Percentiles rank a stretch among this genome's conserved stretches.
Evolutionary conservation across 2,888 invertebrate species (phyloP).

Genomic region (Eulithis prunata): DNA sequence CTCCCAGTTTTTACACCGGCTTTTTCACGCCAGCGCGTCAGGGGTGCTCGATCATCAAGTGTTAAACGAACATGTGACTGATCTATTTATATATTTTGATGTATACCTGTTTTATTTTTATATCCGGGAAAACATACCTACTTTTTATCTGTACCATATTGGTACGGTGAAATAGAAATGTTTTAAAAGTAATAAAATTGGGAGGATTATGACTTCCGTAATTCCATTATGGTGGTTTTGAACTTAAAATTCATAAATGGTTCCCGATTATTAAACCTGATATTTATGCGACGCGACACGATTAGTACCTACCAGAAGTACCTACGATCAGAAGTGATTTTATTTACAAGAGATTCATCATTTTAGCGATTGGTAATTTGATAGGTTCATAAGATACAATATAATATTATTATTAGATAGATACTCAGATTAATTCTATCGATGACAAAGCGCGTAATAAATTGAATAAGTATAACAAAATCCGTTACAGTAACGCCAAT

Average conservation of each 20-base stretch:
- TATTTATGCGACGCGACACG: too few relatives aligned
- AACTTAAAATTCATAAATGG: too few relatives aligned
- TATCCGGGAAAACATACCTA: neutral
- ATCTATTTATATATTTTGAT: slow-evolving; percentile 37
- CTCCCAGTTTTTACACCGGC: slow-evolving; percentile 69
- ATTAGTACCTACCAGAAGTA: too few relatives aligned
- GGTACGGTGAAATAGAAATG: too few relatives aligned
- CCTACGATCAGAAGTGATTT: too few relatives aligned
- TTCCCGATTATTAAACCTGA: too few relatives aligned
- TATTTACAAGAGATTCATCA: too few relatives aligned
- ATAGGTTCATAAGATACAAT: neutral
- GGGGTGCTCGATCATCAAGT: slow-evolving; percentile 66
- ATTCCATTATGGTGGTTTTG: too few relatives aligned
- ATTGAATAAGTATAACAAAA: slow-evolving; percentile 69
- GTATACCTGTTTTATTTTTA: slow-evolving; percentile 31
- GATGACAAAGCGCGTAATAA: slow-evolving; percentile 55
- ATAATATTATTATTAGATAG: too few relatives aligned
- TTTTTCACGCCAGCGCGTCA: slow-evolving; percentile 67
- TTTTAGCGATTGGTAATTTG: neutral
- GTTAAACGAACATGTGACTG: slow-evolving; percentile 64
- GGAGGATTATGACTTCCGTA: too few relatives aligned
- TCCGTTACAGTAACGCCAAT: slow-evolving; percentile 73
- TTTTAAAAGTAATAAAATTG: too few relatives aligned
- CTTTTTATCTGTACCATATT: too few relatives aligned
- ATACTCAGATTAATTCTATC: slow-evolving; percentile 43